Evolutionary conservation across 2,888 invertebrate genomes (phyloP).

Genomic region (Nephrocerus scutellatus): DNA sequence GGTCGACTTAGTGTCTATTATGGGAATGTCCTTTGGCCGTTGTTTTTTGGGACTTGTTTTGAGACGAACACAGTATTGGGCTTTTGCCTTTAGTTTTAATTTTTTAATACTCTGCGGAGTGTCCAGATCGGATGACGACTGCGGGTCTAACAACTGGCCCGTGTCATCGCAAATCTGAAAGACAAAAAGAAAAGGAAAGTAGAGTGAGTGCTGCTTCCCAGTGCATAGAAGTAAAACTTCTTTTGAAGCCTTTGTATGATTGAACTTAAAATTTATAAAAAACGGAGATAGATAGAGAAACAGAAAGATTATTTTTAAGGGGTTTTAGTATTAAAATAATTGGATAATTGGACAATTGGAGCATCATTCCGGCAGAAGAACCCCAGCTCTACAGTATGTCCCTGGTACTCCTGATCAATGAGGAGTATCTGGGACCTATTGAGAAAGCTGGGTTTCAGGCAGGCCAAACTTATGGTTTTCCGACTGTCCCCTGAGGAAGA

Average conservation of each 20-base stretch:
- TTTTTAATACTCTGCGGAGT: slow-evolving; percentile 45
- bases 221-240: no score
- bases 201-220: no score
- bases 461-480: no score
- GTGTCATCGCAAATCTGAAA: slow-evolving; percentile 43
- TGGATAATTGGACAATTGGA: no score
- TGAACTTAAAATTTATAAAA: neutral
- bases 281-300: neutral
- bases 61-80: slow-evolving; percentile 37
- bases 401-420: no score
- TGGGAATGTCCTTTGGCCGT: slow-evolving; percentile 36
- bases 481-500: no score
- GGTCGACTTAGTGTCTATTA: slow-evolving; percentile 23
- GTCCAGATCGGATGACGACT: slow-evolving; percentile 43
- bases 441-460: no score
- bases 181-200: slow-evolving; percentile 2
- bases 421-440: no score
- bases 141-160: slow-evolving; percentile 34
- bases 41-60: slow-evolving; percentile 40
- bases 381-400: no score
- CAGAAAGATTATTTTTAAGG: neutral
- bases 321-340: no score
- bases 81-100: slow-evolving; percentile 42
- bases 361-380: no score
- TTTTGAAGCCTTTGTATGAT: neutral